phyloP scores from a whole-genome alignment of 2,888 invertebrate species.

The Cantharis nigra region DNA sequence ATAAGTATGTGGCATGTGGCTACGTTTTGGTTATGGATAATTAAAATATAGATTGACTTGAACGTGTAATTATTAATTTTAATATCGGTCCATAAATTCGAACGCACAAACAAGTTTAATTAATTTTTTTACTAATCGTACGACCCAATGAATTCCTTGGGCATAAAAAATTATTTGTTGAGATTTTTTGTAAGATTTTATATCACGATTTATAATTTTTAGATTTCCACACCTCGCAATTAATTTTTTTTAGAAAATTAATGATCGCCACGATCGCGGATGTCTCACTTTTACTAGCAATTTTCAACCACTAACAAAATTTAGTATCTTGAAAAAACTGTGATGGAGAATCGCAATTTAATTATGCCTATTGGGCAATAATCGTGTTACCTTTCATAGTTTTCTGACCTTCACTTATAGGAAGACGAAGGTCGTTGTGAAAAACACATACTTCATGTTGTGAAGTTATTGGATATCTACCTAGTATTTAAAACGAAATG shows the following conservation, averaged over 20 bases:
- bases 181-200: not conserved
- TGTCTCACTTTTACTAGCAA: not conserved
- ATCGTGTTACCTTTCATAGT: not conserved
- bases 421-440: not conserved
- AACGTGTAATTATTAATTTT: not conserved
- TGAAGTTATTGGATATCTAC: not conserved
- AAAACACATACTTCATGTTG: not conserved
- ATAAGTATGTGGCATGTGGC: not conserved
- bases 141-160: not conserved
- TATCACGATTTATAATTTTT: not conserved
- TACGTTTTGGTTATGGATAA: not conserved
- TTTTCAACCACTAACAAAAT: not conserved
- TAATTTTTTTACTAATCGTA: not conserved
- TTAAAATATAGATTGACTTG: not conserved
- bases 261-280: not conserved
- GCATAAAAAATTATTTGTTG: not conserved
- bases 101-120: not conserved
- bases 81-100: not conserved
- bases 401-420: not conserved
- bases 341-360: not conserved
- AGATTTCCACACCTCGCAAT: not conserved
- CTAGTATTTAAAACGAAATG: not conserved
- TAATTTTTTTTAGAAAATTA: not conserved
- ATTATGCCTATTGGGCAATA: not conserved
- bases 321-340: not conserved